Conservation (phyloP, 2,797 vertebrate species). For the Lutjanus argentimaculatus region DNA sequence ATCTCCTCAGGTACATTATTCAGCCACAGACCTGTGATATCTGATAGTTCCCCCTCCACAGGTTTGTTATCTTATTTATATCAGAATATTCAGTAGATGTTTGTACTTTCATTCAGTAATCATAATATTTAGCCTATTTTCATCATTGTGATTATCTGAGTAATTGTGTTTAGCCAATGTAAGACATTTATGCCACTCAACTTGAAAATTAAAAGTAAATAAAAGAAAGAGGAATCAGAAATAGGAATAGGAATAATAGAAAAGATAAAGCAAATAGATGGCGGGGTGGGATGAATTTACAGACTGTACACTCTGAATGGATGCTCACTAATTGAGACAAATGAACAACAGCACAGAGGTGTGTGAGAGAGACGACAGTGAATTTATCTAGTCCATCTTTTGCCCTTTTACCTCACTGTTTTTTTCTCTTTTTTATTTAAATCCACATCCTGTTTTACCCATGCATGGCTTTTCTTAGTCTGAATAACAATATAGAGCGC, state of each 20-base stretch:
- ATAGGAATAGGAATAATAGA: slow-evolving; percentile 20
- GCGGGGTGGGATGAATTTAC: slow-evolving; percentile 55
- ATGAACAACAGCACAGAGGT: slow-evolving; percentile 71
- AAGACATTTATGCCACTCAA: slow-evolving; percentile 22
- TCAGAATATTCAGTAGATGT: neutral
- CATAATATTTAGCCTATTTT: neutral
- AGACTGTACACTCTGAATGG: slow-evolving; percentile 56
- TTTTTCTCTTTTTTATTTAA: slow-evolving; percentile 44
- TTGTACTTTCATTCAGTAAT: slow-evolving; percentile 2
- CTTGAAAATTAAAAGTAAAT: slow-evolving; percentile 42
- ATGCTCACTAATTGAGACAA: slow-evolving; percentile 80
- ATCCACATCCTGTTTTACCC: slow-evolving; percentile 54
- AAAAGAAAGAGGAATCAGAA: slow-evolving; percentile 17
- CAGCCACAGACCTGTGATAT: slow-evolving; percentile 4
- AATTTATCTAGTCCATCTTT: slow-evolving; percentile 73
- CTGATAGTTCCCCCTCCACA: neutral
- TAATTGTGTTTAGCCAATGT: neutral
- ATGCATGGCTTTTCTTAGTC: slow-evolving; percentile 31
- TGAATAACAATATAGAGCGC: slow-evolving; percentile 55
- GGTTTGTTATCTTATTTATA: neutral
- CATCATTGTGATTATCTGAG: neutral
- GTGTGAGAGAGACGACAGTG: slow-evolving; percentile 47
- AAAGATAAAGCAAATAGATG: slow-evolving; percentile 44
- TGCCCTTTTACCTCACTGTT: slow-evolving; percentile 62
- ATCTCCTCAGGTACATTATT: neutral